Base-by-base conservation (phyloP, 2,113 vertebrate genomes). In the Thermophis baileyi region DNA sequence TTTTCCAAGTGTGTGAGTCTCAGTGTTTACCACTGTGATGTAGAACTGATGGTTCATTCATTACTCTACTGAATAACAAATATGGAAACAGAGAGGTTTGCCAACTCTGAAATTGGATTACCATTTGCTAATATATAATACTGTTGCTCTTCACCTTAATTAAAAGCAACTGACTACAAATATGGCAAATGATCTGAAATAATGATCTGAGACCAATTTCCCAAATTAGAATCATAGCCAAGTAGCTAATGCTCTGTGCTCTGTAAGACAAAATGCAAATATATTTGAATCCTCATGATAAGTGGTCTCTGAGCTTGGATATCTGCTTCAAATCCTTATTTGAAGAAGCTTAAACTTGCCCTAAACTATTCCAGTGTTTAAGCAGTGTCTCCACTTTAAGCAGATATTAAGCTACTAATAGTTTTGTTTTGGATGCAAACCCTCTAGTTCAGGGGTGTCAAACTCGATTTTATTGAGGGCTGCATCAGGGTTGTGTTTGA, bases 51-150 rank as follows among this genome's bases (percentile, higher is more conserved):
- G 25, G 4, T 47, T n/a, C 47, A 44, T 24, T 87, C 93, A 90
- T 30, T 92, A 81, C 88, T 89, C 91, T 0, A 0, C 88, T 1
- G 89, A 47, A 81, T 93, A 90, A 93, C 94, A 81, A 93, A 94
- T 92, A 94, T 89, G 96, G 92, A 87, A 93, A 35, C 49, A 16
- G 0, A 18, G 92, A 90, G 91, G 92, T 92, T 95, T 90, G 93
- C 95, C 69, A 92, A 10, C 44, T 46, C 74, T 81, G 74, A 81
- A 81, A 40, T 44, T 40, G 74, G 35, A 20, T 81, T 40, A 44
- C 35, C 74, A 81, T 81, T 81, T 44, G 35, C 35, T 24, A 81
- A 81, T 40, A 44, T 22, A 44, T 44, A 81, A 81, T 81, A 40
- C 2, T 20, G n/a, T 81, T 81, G 74, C 74, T 81, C 74, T 22